Evolutionary conservation across 2,113 vertebrate genomes (phyloP), one percentile per base, ranked within the genome.

Genomic region (Acrocephalus arundinaceus): DNA sequence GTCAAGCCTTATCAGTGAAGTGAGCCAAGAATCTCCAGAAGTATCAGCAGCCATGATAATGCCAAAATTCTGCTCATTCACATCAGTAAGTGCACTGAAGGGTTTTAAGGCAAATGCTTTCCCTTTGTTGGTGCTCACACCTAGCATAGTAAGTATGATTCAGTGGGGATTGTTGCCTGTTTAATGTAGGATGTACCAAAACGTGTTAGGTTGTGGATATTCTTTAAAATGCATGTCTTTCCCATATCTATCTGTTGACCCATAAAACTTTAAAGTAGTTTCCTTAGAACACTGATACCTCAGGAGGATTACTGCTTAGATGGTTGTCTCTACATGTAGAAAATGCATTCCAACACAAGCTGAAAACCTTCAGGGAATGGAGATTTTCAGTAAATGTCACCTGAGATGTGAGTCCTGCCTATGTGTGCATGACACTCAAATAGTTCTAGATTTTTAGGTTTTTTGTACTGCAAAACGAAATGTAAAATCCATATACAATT

Each of bases 341-440:
- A 93, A 98, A 98, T 7, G 9, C 14, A 2, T 98, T 98, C 51
- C 66, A 33, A 48, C 94, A 97, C 95, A 98, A 94, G 67, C 97
- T 98, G n/a, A 98, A 95, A 63, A 98, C 95, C 87, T 97, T 95
- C 49, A 98, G 76, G 31, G 25, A 71, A 10, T 91, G 96, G 39
- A 98, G 91, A 55, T 98, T 97, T 96, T 96, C 55, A 21, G 72
- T 92, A 76, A 99, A 98, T 33, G 94, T 68, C 16, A 98, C 81
- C 90, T 98, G 98, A 79, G 96, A 97, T 16, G 96, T 96, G 48
- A 98, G 61, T 19, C 97, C 97, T 58, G 59, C 89, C 15, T 4
- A 48, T 97, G 37, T 98, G 80, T 96, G 52, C 72, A 97, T 98
- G 37, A 39, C 23, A 70, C 63, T 98, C 97, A 7, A 98, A 87